Evolutionary conservation across 1,140 invertebrate species (phyloP), one percentile per base, ranked within the genome.

Genomic region (Planococcus citri): DNA sequence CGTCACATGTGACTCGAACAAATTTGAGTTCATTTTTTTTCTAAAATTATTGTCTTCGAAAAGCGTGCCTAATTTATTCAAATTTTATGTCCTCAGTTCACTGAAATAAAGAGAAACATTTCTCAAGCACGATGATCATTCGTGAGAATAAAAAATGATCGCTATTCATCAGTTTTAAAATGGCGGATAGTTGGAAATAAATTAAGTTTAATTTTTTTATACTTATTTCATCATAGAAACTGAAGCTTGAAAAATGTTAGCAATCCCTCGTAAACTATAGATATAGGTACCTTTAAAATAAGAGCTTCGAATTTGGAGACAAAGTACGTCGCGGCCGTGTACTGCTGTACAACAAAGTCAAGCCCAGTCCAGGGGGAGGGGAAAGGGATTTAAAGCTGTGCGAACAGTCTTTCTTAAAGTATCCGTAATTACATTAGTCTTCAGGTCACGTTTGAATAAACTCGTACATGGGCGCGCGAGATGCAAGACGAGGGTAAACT

Each of bases 351-450:
- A 51, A 51, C 17, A 20, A 17, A 3, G 3, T 4, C 41, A 20
- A 51, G n/a, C n/a, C 17, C 6, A 20, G 41, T 17, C 10, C 2
- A 51, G 4, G 25, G 6, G 3, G 4, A 64, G 25, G 60, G 22
- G 20, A 14, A 20, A 4, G 10, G 25, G 21, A 25, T 64, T 64
- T 64, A 64, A 64, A 64, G 60, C 60, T 64, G 60, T 64, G 60
- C 60, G 60, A 64, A 64, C 60, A 64, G 60, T 25, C 21, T 64
- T 64, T 64, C 60, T 64, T 64, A 64, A 64, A 64, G 60, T 64
- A 64, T 64, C 60, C 22, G 60, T 64, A 64, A 64, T 64, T 64
- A 64, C 60, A 64, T 64, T 64, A 64, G 60, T 64, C 60, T 64
- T 64, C 60, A 20, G 60, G 60, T 64, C 60, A 64, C 60, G 60